Percentiles rank a stretch among this genome's conserved stretches.
These are phyloP conservation scores for Chromoteleia sp. DNA, from an alignment of 2,888 invertebrate genomes.

Conservation along the genomic window DNA sequence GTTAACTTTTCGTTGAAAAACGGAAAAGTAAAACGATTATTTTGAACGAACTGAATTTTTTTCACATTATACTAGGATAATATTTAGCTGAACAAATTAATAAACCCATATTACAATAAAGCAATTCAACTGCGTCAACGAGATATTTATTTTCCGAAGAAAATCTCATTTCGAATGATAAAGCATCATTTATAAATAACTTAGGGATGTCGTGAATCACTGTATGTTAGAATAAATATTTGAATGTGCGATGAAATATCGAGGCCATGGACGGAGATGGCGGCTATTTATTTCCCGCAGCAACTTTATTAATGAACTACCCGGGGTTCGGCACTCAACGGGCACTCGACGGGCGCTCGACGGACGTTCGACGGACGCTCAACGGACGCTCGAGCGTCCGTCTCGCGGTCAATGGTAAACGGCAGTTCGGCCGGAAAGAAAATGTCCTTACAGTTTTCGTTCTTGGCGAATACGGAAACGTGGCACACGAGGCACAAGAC, in stretches of 20 bases:
- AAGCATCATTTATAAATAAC: slow-evolving; percentile 45
- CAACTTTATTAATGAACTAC: too few species aligned
- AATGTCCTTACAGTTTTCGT: slow-evolving; percentile 78
- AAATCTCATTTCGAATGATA: slow-evolving; percentile 40
- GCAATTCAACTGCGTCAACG: background rate
- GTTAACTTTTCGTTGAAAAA: slow-evolving; percentile 1
- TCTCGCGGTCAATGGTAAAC: too few species aligned
- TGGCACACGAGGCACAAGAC: slow-evolving; percentile 73
- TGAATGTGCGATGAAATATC: slow-evolving; percentile 38
- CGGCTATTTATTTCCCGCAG: background rate
- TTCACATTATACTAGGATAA: too few species aligned
- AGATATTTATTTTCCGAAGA: slow-evolving; percentile 16
- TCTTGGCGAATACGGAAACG: slow-evolving; percentile 73
- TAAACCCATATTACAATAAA: background rate
- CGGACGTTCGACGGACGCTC: too few species aligned
- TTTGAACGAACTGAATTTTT: too few species aligned
- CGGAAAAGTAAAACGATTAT: background rate
- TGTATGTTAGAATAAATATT: slow-evolving; percentile 57
- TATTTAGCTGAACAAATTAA: too few species aligned
- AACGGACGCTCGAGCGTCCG: too few species aligned
- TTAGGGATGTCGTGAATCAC: slow-evolving; percentile 56
- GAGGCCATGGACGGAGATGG: slow-evolving; percentile 10
- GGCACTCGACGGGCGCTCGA: too few species aligned
- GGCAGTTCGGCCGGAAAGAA: too few species aligned
- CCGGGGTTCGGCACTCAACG: too few species aligned